Evolutionary conservation across 2,797 vertebrate species (phyloP).

Genomic region (Eulemur coronatus): DNA sequence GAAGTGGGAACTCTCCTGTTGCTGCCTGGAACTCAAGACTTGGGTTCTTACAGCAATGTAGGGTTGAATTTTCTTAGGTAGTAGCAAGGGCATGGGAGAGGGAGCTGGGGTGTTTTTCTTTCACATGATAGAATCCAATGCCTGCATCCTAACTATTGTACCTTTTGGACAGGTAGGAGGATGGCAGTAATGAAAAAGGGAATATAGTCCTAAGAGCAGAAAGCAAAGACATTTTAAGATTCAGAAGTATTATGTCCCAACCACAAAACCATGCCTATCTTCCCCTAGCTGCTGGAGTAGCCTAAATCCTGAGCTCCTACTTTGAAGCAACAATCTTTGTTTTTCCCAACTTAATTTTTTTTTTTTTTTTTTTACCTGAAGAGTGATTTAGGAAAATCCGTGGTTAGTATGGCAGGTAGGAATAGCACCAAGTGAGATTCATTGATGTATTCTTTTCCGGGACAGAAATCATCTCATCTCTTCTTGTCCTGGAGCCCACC

Average conservation of each 20-base stretch:
- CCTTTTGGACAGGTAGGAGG: not conserved
- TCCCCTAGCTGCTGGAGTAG: too few species aligned
- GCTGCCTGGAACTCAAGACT: not conserved
- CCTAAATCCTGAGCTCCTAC: not conserved
- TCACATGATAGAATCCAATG: not conserved
- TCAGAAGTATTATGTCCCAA: not conserved
- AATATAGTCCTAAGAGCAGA: not conserved
- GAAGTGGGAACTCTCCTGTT: not conserved
- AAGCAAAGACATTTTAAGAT: not conserved
- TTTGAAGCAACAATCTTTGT: not conserved
- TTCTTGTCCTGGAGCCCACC: not conserved
- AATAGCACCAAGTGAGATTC: not conserved
- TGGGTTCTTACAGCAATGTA: not conserved
- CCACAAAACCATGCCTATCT: not conserved
- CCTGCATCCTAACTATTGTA: not conserved
- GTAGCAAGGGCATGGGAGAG: not conserved
- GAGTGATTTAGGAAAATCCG: not conserved
- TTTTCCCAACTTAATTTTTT: not conserved
- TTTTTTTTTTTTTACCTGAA: not conserved
- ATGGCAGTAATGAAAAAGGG: not conserved
- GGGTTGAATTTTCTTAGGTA: not conserved
- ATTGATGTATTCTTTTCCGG: not conserved
- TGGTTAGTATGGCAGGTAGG: not conserved
- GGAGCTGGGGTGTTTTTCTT: not conserved
- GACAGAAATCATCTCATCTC: not conserved